Conservation (phyloP, 2,113 vertebrate genomes). For the Falco punctatus region DNA sequence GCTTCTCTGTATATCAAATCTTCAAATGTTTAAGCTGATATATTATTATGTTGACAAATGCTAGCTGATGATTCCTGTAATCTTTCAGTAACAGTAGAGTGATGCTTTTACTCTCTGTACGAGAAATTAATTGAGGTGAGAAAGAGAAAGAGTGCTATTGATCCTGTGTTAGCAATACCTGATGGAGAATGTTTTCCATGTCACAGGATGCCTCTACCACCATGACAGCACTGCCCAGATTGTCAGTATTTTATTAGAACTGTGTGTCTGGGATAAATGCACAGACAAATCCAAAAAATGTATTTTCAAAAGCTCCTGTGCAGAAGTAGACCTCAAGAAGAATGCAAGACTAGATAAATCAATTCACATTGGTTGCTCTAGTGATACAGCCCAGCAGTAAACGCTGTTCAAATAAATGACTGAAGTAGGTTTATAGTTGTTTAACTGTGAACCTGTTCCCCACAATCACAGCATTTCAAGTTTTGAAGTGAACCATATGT, state of each 20-base stretch:
- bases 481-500: not conserved
- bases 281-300: not conserved
- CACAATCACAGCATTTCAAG: not conserved
- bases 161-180: not conserved
- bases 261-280: not conserved
- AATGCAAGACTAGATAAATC: not conserved
- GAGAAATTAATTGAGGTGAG: not conserved
- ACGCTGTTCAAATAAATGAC: not conserved
- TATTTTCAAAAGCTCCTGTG: slow-evolving; percentile 36
- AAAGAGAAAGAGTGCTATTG: not conserved
- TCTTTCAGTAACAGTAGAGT: not conserved
- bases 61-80: not conserved
- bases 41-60: not conserved
- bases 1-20: not conserved
- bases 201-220: not conserved
- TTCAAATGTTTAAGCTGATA: not conserved
- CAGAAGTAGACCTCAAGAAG: slow-evolving; percentile 32
- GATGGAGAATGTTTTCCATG: not conserved
- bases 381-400: not conserved
- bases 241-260: not conserved
- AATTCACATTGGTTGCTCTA: not conserved
- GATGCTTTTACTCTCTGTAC: not conserved
- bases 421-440: not conserved
- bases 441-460: not conserved
- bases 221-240: not conserved